phyloP scores from a whole-genome alignment of 92 coral and sea anemone genomes.

The Palythoa grandiflora region DNA sequence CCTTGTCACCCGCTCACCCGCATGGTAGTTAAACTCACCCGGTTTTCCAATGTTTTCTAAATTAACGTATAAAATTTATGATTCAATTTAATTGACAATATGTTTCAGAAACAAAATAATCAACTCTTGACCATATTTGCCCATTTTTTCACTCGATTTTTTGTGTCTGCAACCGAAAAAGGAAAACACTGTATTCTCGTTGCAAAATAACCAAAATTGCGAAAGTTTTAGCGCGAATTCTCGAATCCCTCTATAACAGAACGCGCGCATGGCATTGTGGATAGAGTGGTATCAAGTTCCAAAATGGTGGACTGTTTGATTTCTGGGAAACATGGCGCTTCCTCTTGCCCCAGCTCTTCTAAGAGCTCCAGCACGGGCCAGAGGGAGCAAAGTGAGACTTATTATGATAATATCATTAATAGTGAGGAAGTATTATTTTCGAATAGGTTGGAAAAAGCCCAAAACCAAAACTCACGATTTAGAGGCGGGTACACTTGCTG shows the following conservation, averaged over 20 bases:
- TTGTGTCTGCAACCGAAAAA: no score
- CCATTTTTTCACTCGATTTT: no score
- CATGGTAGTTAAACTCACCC: no score
- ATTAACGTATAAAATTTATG: no score
- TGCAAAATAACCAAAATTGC: background rate
- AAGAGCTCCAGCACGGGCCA: conserved; percentile 2
- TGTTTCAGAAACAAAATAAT: no score
- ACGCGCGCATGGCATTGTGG: background rate
- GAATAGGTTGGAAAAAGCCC: conserved; percentile 6
- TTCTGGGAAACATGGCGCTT: background rate
- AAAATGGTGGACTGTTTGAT: background rate
- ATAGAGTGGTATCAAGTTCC: background rate
- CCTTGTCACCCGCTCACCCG: no score
- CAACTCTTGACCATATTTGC: no score
- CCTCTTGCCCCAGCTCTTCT: background rate
- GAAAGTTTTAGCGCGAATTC: background rate
- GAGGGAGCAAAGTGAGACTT: background rate
- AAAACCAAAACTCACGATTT: background rate
- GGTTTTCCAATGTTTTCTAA: no score
- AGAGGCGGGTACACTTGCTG: background rate
- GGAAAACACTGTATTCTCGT: no score
- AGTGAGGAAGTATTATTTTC: conserved; percentile 3
- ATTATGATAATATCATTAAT: background rate
- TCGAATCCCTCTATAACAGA: background rate
- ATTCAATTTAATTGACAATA: no score